phyloP scores from a whole-genome alignment of 2,797 vertebrate genomes.

The Onychomys leucogaster region DNA sequence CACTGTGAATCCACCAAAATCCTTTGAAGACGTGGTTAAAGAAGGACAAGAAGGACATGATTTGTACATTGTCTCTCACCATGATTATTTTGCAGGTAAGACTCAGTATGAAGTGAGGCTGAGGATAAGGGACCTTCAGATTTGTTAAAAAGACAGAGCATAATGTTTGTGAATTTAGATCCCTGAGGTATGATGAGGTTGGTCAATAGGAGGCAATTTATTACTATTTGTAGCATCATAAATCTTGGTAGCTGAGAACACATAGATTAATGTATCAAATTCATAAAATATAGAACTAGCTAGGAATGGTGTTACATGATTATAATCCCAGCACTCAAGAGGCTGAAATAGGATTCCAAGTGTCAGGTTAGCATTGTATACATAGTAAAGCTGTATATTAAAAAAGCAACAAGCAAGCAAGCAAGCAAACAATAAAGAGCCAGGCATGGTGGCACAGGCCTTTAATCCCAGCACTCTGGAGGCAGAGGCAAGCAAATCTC shows the following conservation, averaged over 20 bases:
- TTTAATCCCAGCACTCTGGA: not conserved
- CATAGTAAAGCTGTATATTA: not conserved
- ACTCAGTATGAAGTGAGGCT: not conserved
- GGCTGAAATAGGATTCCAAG: not conserved
- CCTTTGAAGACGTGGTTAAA: constrained; percentile 87
- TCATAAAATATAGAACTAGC: constrained; percentile 6
- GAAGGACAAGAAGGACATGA: constrained; percentile 89
- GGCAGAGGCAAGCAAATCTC: not conserved
- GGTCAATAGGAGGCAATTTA: not conserved
- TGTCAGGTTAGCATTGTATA: no score
- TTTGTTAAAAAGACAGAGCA: constrained; percentile 20
- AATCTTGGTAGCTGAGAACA: not conserved
- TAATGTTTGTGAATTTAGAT: not conserved
- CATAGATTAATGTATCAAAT: not conserved
- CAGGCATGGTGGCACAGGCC: not conserved
- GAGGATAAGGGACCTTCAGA: not conserved
- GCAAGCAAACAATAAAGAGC: no score
- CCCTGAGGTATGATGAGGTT: constrained; percentile 17
- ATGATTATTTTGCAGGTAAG: constrained; percentile 91
- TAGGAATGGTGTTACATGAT: not conserved
- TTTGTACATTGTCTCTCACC: constrained; percentile 90
- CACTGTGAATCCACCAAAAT: constrained; percentile 92
- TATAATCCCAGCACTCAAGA: not conserved
- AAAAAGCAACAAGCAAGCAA: not conserved
- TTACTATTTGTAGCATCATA: not conserved